A percentile compares a stretch with the other conserved stretches of the same genome.
Evolutionary conservation across 1,140 invertebrate genomes (phyloP).

Genomic region (Acyrthosiphon pisum): DNA sequence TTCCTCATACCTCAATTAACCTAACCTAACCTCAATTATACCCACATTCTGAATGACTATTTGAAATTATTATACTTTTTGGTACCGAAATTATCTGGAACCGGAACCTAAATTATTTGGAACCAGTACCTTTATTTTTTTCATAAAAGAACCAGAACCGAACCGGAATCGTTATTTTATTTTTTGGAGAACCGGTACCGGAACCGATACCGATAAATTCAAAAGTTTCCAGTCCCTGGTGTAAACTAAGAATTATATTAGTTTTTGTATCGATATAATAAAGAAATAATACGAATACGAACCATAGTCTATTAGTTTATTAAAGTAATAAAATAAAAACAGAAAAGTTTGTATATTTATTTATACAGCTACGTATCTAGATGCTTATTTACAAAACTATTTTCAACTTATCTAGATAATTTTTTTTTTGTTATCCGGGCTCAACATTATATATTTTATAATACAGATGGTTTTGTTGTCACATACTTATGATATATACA

Average conservation of each 20-base stretch:
- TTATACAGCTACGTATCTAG: not conserved
- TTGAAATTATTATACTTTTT: no score
- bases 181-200: no score
- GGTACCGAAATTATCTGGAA: no score
- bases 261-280: not conserved
- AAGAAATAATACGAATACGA: not conserved
- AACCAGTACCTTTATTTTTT: no score
- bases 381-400: not conserved
- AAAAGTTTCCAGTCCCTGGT: no score
- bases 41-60: no score
- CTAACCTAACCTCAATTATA: no score
- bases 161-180: no score
- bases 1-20: no score
- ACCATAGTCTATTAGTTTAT: not conserved
- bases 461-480: not conserved
- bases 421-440: not conserved
- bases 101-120: no score
- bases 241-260: not conserved
- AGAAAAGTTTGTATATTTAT: not conserved
- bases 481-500: not conserved
- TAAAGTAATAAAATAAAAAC: not conserved
- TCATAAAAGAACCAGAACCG: no score
- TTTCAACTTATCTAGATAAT: not conserved
- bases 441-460: not conserved
- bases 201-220: no score